Evolutionary conservation across 2,113 vertebrate species (phyloP), one percentile per base, ranked within the genome.

Genomic region (Plotosus lineatus): DNA sequence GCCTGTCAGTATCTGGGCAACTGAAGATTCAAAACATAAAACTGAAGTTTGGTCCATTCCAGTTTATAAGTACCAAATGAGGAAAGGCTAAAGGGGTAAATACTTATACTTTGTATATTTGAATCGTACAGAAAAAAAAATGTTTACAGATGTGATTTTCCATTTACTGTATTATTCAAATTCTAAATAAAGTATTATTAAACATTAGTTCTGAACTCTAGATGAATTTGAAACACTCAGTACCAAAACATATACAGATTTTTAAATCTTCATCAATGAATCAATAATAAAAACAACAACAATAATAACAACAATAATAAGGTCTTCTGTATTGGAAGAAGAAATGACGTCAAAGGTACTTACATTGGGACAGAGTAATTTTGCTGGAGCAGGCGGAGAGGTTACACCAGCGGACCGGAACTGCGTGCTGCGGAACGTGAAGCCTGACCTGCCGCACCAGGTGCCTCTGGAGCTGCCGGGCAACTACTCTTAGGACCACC

Each of bases 331-430:
- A 36, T 5, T 51, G 17, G 38, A n/a, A 14, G 44, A 17, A n/a
- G 4, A 8, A 38, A 0, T 2, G 6, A n/a, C 31, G 9, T 51
- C 17, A 26, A 11, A 4, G 1, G 0, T 10, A 95, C 95, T 94
- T 80, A 96, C 96, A 83, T 85, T 92, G 90, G 0, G 92, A 94
- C 48, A 94, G 91, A 55, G 92, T 91, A 80, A 91, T 93, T 92
- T 91, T 96, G 90, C 95, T 96, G 0, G 95, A 95, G 80, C 94
- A 96, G n/a, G 93, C 92, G 0, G 90, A 86, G 28, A 97, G 89
- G 86, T 92, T 95, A 86, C 95, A 97, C 11, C 61, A 61, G 42
- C 96, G 84, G 28, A 81, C 88, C 0, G 92, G 87, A 9, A 87
- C 89, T 56, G 91, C 74, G 6, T 87, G 87, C 72, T 78, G 89